A percentile compares a stretch with the other conserved stretches of the same genome.
Conservation (phyloP, 2,113 vertebrate species). For the Pseudopodoces humilis region DNA sequence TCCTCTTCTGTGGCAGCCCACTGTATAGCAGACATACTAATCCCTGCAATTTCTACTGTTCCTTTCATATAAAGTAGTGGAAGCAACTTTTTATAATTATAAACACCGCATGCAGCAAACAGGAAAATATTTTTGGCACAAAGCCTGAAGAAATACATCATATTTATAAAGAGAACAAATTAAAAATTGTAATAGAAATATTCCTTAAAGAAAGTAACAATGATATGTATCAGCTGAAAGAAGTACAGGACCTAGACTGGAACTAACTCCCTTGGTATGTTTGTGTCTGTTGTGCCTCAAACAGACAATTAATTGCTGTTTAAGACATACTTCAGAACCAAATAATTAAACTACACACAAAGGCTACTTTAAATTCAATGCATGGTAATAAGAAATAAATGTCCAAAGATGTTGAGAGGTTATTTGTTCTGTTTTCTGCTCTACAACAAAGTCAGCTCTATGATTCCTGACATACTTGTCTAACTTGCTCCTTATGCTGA, state of each 20-base stretch:
- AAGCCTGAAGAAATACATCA: background rate
- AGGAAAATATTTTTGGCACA: background rate
- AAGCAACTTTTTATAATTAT: background rate
- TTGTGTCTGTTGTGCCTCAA: background rate
- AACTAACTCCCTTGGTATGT: background rate
- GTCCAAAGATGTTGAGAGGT: background rate
- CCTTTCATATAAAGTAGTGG: background rate
- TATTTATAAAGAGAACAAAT: background rate
- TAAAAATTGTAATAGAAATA: background rate
- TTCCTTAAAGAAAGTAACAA: background rate
- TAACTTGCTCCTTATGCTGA: background rate
- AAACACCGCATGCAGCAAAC: background rate
- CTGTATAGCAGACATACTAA: background rate
- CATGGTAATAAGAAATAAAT: background rate
- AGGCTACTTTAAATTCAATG: background rate
- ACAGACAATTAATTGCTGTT: background rate
- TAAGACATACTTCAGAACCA: background rate
- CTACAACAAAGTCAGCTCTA: background rate
- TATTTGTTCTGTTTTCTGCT: background rate
- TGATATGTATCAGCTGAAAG: background rate
- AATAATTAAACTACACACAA: background rate
- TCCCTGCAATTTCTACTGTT: background rate
- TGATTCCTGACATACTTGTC: background rate
- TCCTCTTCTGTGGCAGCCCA: background rate
- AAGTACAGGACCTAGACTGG: background rate